A percentile compares a stretch with the other conserved stretches of the same genome.
Conservation (phyloP, 2,888 invertebrate species). For the Fragum sueziense region DNA sequence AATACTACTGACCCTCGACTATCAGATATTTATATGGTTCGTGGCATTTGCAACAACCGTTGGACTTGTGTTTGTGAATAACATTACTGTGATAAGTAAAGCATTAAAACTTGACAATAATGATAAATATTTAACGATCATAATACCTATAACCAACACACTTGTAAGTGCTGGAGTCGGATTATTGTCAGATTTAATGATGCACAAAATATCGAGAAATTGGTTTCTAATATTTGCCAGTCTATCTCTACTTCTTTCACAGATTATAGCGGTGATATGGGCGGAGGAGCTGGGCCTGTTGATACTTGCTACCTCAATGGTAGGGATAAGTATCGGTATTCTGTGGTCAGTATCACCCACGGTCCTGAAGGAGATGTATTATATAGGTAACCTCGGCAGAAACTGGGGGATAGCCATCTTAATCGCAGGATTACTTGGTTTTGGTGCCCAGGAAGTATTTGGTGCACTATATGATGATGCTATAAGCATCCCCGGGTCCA, state of each 20-base stretch:
- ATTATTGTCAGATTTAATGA: constrained; percentile 45
- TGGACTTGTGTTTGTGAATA: constrained; percentile 60
- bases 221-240: constrained; percentile 39
- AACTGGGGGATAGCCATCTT: constrained; percentile 58
- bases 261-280: constrained; percentile 33
- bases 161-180: constrained; percentile 44
- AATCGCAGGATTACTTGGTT: constrained; percentile 40
- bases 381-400: constrained; percentile 48
- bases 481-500: constrained; percentile 11
- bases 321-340: constrained; percentile 44
- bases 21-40: constrained; percentile 56
- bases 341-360: constrained; percentile 54
- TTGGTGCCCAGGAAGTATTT: constrained; percentile 47
- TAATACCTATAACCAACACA: constrained; percentile 52
- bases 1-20: constrained; percentile 49
- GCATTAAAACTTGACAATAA: constrained; percentile 44
- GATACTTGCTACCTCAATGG: constrained; percentile 38
- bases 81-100: constrained; percentile 58
- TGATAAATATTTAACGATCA: constrained; percentile 40
- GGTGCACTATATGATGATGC: constrained; percentile 44
- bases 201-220: constrained; percentile 40
- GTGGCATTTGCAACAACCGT: constrained; percentile 59
- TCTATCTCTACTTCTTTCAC: constrained; percentile 20
- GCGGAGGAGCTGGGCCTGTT: constrained; percentile 33
- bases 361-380: constrained; percentile 53